These are phyloP conservation scores for Nebria brevicollis DNA, from an alignment of 2,888 invertebrate genomes.

Conservation along the genomic window DNA sequence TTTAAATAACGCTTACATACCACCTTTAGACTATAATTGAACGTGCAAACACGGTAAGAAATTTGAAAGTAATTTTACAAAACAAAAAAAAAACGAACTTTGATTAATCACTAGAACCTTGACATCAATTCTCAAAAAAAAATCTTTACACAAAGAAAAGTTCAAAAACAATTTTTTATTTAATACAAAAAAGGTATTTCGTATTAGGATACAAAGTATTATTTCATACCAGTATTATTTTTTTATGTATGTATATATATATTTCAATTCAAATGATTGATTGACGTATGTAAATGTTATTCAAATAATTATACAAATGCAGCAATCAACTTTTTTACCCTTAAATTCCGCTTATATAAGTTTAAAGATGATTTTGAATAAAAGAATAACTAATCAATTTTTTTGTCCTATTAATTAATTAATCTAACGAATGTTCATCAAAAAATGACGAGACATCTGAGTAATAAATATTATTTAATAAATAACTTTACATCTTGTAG, in stretches of 20 bases:
- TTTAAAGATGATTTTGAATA: not conserved
- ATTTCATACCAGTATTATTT: not conserved
- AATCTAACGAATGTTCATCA: no score
- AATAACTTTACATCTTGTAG: no score
- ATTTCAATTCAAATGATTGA: not conserved
- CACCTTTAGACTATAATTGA: not conserved
- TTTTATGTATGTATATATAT: not conserved
- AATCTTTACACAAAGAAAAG: not conserved
- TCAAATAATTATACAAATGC: not conserved
- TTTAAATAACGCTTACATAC: no score
- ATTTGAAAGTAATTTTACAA: conserved; percentile 7
- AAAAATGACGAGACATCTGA: no score
- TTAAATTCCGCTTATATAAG: not conserved
- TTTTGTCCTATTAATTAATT: not conserved
- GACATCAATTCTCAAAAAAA: not conserved
- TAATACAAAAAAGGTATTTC: not conserved
- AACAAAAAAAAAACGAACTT: not conserved
- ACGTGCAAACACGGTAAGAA: not conserved
- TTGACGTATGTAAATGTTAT: not conserved
- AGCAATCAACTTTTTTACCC: not conserved
- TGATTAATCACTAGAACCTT: conserved; percentile 11
- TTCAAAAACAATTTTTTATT: not conserved
- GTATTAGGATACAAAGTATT: not conserved
- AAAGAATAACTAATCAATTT: not conserved
- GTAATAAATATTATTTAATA: no score